Base-by-base conservation (phyloP, 2,888 invertebrate species). In the Eupithecia vulgata region DNA sequence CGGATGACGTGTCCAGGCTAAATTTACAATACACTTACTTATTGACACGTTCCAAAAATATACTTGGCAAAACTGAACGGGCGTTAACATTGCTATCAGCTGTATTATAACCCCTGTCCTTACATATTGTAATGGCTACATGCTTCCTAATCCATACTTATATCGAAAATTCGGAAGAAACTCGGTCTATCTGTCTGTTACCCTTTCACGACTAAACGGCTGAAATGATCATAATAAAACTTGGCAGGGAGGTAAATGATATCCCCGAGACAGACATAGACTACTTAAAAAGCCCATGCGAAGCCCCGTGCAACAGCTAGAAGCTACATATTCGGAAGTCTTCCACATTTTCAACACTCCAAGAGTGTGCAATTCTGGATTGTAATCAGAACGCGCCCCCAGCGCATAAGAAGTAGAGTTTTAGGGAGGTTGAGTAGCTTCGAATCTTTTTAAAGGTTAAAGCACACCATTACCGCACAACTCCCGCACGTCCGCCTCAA, bases 41-140 rank as follows among this genome's bases (percentile, higher is more conserved):
- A 94, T 94, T 94, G 94, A 94, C 94, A 93, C 91, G 93, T 90
- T 93, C 94, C 93, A 91, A 93, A 94, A 94, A 94, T 94, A 94
- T 87, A 88, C 87, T 84, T 94, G 94, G 94, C 94, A 93, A 94
- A 93, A 92, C 93, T 87, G 91, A 91, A 93, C 92, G 94, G 93
- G 90, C 94, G 91, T 93, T 94, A 93, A 94, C 93, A 93, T 89
- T 88, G 91, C 90, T 92, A 93, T 93, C 92, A 90, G 89, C 88
- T 90, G 89, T 91, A 90, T 92, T n/a, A 88, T 92, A 91, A 87
- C 88, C 88, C 84, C 89, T 89, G 89, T 25, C 34, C 88, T 88
- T 88, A 84, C 80, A 77, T 76, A 71, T 74, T 81, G 82, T 84
- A 81, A 79, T 78, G 81, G 76, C 48, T 77, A 78, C 77, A 75